Evolutionary conservation across 2,888 invertebrate genomes (phyloP), one percentile per base, ranked within the genome.

Genomic region (Caenorhabditis sp.): DNA sequence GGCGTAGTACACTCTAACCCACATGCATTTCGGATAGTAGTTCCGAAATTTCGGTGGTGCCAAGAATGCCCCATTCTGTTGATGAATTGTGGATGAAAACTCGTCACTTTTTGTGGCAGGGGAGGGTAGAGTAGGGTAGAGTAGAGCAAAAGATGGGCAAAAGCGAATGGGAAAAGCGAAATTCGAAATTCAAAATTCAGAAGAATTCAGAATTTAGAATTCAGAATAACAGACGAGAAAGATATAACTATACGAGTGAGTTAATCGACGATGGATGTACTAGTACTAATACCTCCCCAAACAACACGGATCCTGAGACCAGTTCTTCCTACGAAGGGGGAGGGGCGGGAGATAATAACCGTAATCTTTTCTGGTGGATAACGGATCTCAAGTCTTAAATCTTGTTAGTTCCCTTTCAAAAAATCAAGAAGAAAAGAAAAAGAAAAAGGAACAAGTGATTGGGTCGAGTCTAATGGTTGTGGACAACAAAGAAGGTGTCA

Each of bases 21-120:
- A 68, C 74, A 76, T 76, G 68, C 74, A 74, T 74, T 74, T 74
- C 40, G 74, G 58, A 74, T 65, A 74, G 60, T 60, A 51, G 74
- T 74, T 60, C 74, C 51, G 37, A 60, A 56, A 40, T 74, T 74
- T 74, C 51, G 35, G 20, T 22, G 9, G 44, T 32, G 47, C 1
- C 20, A 26, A 55, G 24, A 58, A 70, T 32, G 22, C 8, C 13
- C 24, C 24, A 51, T 51, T 47, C 47, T 47, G 47, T 18, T 32
- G 32, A 58, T 32, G 47, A 56, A 60, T 60, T 69, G 60, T 50
- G 24, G 18, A 47, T 47, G n/a, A 47, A 37, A 40, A 53, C 22
- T 51, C 35, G 32, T 44, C 35, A 32, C 13, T 35, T 51, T 51
- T 35, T 1, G 15, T 28, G 32, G 20, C 40, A 13, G 2, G 40